A percentile compares a stretch with the other conserved stretches of the same genome.
phyloP scores from a whole-genome alignment of 92 coral and sea anemone species.

The Zoanthus gigantus region DNA sequence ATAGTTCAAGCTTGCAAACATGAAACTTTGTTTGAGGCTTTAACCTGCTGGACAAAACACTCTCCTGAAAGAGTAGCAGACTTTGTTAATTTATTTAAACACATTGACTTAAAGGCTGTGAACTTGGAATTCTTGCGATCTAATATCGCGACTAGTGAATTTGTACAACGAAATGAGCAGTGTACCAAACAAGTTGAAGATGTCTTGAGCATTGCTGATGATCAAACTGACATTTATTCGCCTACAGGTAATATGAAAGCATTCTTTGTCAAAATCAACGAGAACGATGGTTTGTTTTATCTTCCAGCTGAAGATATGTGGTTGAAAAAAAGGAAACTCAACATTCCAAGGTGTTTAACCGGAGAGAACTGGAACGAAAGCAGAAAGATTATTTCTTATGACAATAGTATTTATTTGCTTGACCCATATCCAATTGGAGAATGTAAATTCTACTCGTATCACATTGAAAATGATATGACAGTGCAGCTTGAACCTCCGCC shows the following conservation, averaged over 20 bases:
- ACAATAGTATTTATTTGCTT: slow-evolving; percentile 15
- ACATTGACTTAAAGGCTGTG: slow-evolving; percentile 18
- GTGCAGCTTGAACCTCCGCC: slow-evolving; percentile 17
- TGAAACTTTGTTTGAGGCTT: slow-evolving; percentile 36
- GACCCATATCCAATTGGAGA: slow-evolving; percentile 42
- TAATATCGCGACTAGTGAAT: neutral
- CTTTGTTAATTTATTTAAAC: slow-evolving; percentile 6
- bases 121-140: neutral
- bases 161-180: slow-evolving; percentile 10
- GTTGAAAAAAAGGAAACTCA: slow-evolving; percentile 1
- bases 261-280: slow-evolving; percentile 35
- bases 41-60: slow-evolving; percentile 2
- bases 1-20: slow-evolving; percentile 31
- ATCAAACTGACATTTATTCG: neutral
- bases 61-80: neutral
- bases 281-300: slow-evolving; percentile 30
- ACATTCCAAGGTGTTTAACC: slow-evolving; percentile 36
- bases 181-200: slow-evolving; percentile 7
- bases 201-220: neutral
- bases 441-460: slow-evolving; percentile 22
- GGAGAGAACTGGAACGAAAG: slow-evolving; percentile 39
- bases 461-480: slow-evolving; percentile 14
- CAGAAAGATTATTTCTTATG: slow-evolving; percentile 24
- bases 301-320: slow-evolving; percentile 23
- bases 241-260: slow-evolving; percentile 13